These are phyloP conservation scores for Jordanella pulchra DNA, from an alignment of 2,797 vertebrate species.

Conservation along the genomic window DNA sequence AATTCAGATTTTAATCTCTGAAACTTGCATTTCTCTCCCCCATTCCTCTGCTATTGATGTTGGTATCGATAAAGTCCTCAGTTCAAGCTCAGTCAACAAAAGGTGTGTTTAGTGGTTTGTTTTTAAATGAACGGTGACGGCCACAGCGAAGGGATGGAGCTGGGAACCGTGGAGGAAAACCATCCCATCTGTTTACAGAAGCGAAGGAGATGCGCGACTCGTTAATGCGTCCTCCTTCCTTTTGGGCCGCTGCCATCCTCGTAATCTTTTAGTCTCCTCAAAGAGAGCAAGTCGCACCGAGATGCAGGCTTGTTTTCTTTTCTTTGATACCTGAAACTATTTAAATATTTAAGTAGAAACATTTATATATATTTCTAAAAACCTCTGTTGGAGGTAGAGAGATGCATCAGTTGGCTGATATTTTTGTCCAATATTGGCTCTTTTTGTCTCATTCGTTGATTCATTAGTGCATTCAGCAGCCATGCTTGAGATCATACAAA, in stretches of 20 bases:
- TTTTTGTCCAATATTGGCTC: neutral
- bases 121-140: constrained; percentile 39
- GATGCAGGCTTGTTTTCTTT: neutral
- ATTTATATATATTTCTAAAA: neutral
- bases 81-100: neutral
- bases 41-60: neutral
- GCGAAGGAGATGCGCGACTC: constrained; percentile 27
- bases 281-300: neutral
- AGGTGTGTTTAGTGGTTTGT: neutral
- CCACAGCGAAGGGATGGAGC: constrained; percentile 18
- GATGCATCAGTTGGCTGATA: too few relatives aligned
- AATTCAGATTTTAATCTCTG: neutral
- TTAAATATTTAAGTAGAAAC: constrained; percentile 6
- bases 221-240: constrained; percentile 39
- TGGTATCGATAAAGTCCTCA: neutral
- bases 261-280: constrained; percentile 27
- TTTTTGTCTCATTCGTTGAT: too few relatives aligned
- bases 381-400: too few relatives aligned
- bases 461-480: too few relatives aligned
- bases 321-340: constrained; percentile 7
- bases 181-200: constrained; percentile 54
- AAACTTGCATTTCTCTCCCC: neutral
- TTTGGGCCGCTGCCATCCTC: constrained; percentile 18
- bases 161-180: constrained; percentile 17
- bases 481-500: too few relatives aligned